Evolutionary conservation across 92 coral and sea anemone species (phyloP).

Genomic region (Heliopora coerulea): DNA sequence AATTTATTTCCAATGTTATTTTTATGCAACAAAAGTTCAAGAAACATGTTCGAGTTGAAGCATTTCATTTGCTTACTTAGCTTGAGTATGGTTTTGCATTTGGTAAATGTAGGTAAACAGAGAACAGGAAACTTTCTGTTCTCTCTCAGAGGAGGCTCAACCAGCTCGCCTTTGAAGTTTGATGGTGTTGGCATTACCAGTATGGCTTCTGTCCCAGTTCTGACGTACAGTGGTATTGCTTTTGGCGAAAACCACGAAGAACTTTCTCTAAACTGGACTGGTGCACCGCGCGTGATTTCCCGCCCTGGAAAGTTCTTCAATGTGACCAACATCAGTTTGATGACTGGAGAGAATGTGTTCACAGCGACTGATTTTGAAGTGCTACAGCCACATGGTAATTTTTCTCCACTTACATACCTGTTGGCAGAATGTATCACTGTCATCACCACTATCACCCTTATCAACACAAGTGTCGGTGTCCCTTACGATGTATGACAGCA

Average conservation of each 20-base stretch:
- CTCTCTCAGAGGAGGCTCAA: not conserved
- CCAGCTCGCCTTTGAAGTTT: not conserved
- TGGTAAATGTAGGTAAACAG: no score
- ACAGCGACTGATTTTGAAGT: conserved; percentile 32
- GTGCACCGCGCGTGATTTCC: not conserved
- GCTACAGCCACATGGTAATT: conserved; percentile 18
- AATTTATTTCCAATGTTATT: no score
- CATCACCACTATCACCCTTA: conserved; percentile 13
- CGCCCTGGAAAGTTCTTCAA: conserved; percentile 9
- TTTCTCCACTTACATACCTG: not conserved
- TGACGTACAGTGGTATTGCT: conserved; percentile 6
- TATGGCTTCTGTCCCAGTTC: not conserved
- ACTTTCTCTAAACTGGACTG: conserved; percentile 18
- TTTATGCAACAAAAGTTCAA: no score
- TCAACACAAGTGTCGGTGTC: conserved; percentile 10
- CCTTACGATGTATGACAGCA: not conserved
- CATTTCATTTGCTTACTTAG: no score
- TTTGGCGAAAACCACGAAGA: conserved; percentile 17
- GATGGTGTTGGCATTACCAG: not conserved
- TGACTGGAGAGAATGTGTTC: conserved; percentile 14
- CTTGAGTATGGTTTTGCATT: no score
- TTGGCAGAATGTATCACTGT: not conserved
- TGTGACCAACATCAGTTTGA: not conserved
- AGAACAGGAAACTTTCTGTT: conserved; percentile 19
- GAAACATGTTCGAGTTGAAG: no score